These are phyloP conservation scores for Thymelicus lineola DNA, from an alignment of 2,888 invertebrate genomes.

Conservation along the genomic window DNA sequence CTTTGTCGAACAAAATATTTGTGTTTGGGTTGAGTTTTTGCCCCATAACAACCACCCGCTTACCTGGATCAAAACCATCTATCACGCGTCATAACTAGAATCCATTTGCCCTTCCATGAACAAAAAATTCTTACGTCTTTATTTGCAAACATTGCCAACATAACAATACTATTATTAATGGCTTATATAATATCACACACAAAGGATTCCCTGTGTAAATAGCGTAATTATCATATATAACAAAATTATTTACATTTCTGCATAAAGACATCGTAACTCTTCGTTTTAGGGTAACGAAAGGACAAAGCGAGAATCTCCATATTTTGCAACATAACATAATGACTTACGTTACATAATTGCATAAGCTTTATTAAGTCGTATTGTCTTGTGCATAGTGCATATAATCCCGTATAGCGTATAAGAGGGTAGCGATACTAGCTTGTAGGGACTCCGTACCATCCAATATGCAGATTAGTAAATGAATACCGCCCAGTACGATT, in stretches of 20 bases:
- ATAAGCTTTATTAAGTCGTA: conserved; percentile 47
- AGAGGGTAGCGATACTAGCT: conserved; percentile 45
- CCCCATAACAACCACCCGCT: conserved; percentile 60
- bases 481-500: conserved; percentile 71
- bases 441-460: conserved; percentile 51
- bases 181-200: conserved; percentile 40
- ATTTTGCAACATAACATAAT: conserved; percentile 37
- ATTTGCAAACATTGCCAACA: conserved; percentile 75
- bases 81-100: conserved; percentile 78
- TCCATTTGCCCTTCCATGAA: conserved; percentile 64
- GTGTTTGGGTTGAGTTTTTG: conserved; percentile 76
- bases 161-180: conserved; percentile 34
- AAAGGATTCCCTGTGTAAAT: conserved; percentile 1
- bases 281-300: conserved; percentile 44
- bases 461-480: conserved; percentile 77
- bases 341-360: conserved; percentile 44
- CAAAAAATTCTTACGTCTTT: conserved; percentile 67
- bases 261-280: conserved; percentile 44
- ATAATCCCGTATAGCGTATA: conserved; percentile 46
- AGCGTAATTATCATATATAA: conserved; percentile 43
- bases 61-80: conserved; percentile 76
- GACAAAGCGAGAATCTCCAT: conserved; percentile 48
- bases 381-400: conserved; percentile 41
- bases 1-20: conserved; percentile 78
- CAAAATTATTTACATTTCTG: conserved; percentile 50